Percentiles rank a stretch among this genome's conserved stretches.
phyloP scores from a whole-genome alignment of 2,888 invertebrate species.

The Latrodectus elegans region DNA sequence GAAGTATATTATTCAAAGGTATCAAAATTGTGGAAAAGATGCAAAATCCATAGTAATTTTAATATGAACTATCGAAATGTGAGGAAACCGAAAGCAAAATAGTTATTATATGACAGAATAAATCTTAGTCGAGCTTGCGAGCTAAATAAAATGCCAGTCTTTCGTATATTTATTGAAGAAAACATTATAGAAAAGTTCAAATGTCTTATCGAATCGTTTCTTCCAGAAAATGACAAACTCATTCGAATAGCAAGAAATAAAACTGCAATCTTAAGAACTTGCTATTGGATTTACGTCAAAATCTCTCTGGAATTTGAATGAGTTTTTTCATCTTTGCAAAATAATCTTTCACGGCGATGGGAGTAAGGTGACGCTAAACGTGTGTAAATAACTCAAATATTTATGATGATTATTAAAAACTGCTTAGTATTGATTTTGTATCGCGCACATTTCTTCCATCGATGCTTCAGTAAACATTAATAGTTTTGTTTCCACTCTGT shows the following conservation, averaged over 20 bases:
- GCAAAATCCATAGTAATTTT: too few species aligned
- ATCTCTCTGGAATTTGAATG: neutral
- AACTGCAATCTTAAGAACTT: constrained; percentile 35
- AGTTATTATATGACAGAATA: too few species aligned
- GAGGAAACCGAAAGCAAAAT: too few species aligned
- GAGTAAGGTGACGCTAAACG: constrained; percentile 3
- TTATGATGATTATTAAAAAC: constrained; percentile 52
- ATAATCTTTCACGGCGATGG: neutral
- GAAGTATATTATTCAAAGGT: too few species aligned
- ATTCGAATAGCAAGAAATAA: constrained; percentile 17
- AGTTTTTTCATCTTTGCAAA: constrained; percentile 16
- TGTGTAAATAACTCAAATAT: constrained; percentile 43
- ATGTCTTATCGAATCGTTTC: constrained; percentile 38
- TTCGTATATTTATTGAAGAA: constrained; percentile 21
- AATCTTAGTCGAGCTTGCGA: too few species aligned
- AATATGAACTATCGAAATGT: too few species aligned
- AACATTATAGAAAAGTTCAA: constrained; percentile 17
- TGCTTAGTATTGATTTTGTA: constrained; percentile 47
- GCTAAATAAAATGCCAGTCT: neutral
- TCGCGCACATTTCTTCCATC: neutral
- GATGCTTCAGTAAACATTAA: neutral
- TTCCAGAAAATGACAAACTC: constrained; percentile 16
- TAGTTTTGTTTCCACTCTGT: neutral
- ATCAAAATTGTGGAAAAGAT: too few species aligned
- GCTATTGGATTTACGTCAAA: constrained; percentile 43